These are phyloP conservation scores for Acrocephalus kingi DNA, from an alignment of 2,113 vertebrate genomes.

Conservation along the genomic window DNA sequence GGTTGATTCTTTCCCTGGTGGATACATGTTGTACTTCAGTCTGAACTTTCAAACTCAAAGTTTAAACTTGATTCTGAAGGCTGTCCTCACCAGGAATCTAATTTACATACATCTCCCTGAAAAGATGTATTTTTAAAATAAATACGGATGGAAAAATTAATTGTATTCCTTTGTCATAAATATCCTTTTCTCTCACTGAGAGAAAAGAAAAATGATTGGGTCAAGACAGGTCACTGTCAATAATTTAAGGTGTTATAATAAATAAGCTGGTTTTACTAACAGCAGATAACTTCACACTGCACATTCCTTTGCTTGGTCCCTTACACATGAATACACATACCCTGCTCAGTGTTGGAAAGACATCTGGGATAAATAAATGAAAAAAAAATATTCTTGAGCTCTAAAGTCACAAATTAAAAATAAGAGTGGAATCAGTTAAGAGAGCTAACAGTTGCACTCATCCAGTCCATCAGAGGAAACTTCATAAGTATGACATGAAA, in stretches of 20 bases:
- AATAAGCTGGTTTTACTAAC: background rate
- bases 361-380: background rate
- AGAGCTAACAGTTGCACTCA: background rate
- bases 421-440: background rate
- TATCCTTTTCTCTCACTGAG: background rate
- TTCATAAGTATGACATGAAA: background rate
- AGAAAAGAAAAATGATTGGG: background rate
- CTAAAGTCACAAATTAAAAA: conserved; percentile 35
- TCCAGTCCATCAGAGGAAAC: background rate
- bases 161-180: background rate
- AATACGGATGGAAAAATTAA: background rate
- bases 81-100: background rate
- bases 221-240: background rate
- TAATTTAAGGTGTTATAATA: background rate
- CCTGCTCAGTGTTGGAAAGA: background rate
- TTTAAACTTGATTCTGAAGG: background rate
- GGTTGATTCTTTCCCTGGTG: background rate
- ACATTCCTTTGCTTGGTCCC: background rate
- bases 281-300: background rate
- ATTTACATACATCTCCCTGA: background rate
- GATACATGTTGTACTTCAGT: background rate
- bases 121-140: background rate
- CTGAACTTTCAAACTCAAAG: background rate
- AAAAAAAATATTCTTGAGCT: background rate
- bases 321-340: background rate